phyloP scores from a whole-genome alignment of 2,113 vertebrate species.

The Orycteropus afer region DNA sequence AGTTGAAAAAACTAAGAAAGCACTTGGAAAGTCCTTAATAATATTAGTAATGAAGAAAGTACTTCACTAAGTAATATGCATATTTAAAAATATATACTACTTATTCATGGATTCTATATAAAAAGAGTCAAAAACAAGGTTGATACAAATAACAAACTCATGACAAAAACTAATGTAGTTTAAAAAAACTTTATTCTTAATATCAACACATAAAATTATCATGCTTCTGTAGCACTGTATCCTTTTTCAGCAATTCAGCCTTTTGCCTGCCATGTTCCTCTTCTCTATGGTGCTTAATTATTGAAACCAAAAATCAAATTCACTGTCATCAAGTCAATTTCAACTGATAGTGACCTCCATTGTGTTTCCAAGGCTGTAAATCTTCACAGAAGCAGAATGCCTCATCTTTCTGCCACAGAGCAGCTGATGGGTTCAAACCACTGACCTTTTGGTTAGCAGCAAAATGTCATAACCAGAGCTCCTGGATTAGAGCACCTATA shows the following conservation, averaged over 20 bases:
- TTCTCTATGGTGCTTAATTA: not conserved
- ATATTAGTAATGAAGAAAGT: not conserved
- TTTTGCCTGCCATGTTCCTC: not conserved
- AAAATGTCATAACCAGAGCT: too few species aligned
- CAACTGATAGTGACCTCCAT: too few species aligned
- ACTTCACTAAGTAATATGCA: not conserved
- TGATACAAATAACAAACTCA: slow-evolving; percentile 23
- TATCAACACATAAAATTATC: not conserved
- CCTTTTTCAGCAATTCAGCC: not conserved
- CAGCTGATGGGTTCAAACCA: too few species aligned
- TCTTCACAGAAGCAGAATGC: too few species aligned
- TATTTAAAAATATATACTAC: not conserved
- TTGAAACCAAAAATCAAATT: too few species aligned
- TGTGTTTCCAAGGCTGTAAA: too few species aligned
- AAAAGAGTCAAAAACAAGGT: not conserved
- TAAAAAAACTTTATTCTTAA: not conserved
- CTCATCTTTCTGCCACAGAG: too few species aligned
- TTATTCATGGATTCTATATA: not conserved
- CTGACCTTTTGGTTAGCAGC: too few species aligned
- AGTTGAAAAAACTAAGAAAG: slow-evolving; percentile 21
- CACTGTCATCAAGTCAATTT: too few species aligned
- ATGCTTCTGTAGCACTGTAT: not conserved
- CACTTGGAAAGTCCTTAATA: not conserved
- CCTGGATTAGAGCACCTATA: not conserved
- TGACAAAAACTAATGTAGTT: not conserved